Base-by-base conservation (phyloP, 2,888 invertebrate genomes). In the Drosophila pseudotakahashii region DNA sequence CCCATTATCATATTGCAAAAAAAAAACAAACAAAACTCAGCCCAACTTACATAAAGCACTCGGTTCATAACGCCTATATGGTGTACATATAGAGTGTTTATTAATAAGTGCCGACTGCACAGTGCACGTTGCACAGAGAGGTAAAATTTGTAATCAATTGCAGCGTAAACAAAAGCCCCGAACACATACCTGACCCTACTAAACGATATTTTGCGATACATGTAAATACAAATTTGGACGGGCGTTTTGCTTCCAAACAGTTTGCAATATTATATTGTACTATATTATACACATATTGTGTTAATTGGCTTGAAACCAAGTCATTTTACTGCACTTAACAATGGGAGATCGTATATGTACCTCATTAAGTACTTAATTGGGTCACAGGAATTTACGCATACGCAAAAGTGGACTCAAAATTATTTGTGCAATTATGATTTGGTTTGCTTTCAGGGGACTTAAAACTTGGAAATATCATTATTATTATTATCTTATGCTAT, bases 131-230 rank as follows among this genome's bases (percentile, higher is more conserved):
- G 62, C 63, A 62, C 39, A 47, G 19, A 41, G 47, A 11, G 16
- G 9, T 13, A 6, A 39, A 51, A 26, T 14, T 23, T 37, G 47
- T 34, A 14, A 59, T 30, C 36, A 32, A 47, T 39, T 37, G 45
- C 45, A 63, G 63, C 63, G 62, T 63, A 63, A 63, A 62, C 63
- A 63, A 63, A 62, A 55, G 39, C 58, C 32, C 11, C 10, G 7
- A 19, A 4, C 10, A 16, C 57, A 55, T 59, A 57, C 57, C 58
- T 59, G 58, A 59, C 58, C 58, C 58, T 59, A 19, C 11, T 32
- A 37, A 57, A 59, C 57, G 19, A 19, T 6, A 37, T 7, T 19
- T 14, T 13, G 5, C 2, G 13, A 37, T 37, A 37, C 5, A 19
- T 19, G 4, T 6, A 42, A 42, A 19, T 14, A 23, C 6, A 19